Evolutionary conservation across 2,888 invertebrate species (phyloP), one percentile per base, ranked within the genome.

Genomic region (Unio pictorum): DNA sequence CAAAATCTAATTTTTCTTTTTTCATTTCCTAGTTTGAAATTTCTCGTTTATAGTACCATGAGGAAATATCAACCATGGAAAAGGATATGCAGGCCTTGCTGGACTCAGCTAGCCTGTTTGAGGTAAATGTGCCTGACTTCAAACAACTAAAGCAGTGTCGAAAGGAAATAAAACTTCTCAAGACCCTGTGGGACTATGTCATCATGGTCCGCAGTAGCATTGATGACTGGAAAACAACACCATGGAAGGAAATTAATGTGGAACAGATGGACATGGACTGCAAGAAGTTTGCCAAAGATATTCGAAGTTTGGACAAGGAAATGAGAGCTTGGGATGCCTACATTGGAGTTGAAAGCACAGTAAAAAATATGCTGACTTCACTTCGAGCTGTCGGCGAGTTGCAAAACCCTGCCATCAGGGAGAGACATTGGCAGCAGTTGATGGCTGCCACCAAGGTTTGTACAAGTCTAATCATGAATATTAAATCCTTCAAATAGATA

Each of bases 231-330:
- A 98, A 98, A 90, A 96, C 95, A 1, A 98, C 98, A 0, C 96
- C 96, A 0, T 98, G 98, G 98, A 93, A 96, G 69, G 96, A 97
- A 89, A 97, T 98, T 74, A 97, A 98, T 87, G 97, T 98, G 59
- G 98, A 98, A 91, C 97, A 97, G 86, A 98, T 98, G 97, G 98
- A 98, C 87, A 96, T 98, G 81, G 98, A 98, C 90, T 98, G 98
- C 90, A 98, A 98, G 89, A 96, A 97, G 89, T 98, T 98, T 90
- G 96, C 97, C 3, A 98, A 98, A 91, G 89, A 89, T 73, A 87
- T 90, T 74, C 81, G 88, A 20, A 82, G 95, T 67, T 90, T 98
- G 83, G 98, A 98, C 88, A 98, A 98, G 88, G 98, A 98, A 91
- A 97, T 98, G 96, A 93, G 97, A 83, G 92, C 93, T 80, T 98